These are phyloP conservation scores for Ptilodon capucinus DNA, from an alignment of 2,888 invertebrate genomes.

Conservation along the genomic window DNA sequence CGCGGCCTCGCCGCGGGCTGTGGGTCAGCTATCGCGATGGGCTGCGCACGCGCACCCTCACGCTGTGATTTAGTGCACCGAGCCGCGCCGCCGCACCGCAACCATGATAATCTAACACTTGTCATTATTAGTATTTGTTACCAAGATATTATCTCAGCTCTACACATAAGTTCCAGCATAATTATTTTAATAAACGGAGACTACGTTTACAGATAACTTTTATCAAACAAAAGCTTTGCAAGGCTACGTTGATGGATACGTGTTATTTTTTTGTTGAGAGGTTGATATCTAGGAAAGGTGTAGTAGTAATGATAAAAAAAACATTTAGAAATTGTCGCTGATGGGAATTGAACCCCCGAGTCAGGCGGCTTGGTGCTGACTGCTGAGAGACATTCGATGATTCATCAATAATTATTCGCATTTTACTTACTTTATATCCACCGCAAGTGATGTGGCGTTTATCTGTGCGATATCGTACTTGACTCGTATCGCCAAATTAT, in stretches of 20 bases:
- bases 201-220: too few relatives aligned
- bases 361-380: too few relatives aligned
- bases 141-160: background rate
- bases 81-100: background rate
- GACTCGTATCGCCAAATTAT: slow-evolving; percentile 16
- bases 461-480: slow-evolving; percentile 20
- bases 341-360: too few relatives aligned
- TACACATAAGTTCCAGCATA: background rate
- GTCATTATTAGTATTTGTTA: slow-evolving; percentile 3
- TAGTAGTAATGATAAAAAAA: too few relatives aligned
- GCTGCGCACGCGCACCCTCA: slow-evolving; percentile 5
- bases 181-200: too few relatives aligned
- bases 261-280: too few relatives aligned
- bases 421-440: slow-evolving; percentile 6
- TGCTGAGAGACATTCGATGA: too few relatives aligned
- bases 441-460: slow-evolving; percentile 16
- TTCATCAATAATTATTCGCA: background rate
- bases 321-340: too few relatives aligned
- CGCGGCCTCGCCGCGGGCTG: slow-evolving; percentile 18
- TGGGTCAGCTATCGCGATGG: slow-evolving; percentile 13
- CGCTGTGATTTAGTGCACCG: background rate
- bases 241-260: too few relatives aligned
- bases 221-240: too few relatives aligned
- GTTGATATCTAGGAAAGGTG: too few relatives aligned
- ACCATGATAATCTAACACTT: background rate